Percentiles rank a stretch among this genome's conserved stretches.
Conservation (phyloP, 2,888 invertebrate genomes). For the Arctia plantaginis region DNA sequence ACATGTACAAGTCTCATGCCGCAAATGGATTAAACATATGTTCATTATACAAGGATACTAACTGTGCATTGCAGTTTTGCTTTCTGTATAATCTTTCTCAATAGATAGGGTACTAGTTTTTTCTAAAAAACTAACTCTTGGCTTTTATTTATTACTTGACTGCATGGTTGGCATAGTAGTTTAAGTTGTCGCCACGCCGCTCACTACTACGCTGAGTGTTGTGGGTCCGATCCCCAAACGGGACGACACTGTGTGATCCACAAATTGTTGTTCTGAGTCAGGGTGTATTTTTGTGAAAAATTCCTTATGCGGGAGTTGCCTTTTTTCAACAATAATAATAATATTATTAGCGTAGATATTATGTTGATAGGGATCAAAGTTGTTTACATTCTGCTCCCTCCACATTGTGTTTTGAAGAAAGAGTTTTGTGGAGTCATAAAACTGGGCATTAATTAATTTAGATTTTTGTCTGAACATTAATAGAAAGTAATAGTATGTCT, state of each 20-base stretch:
- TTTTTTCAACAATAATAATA: too few species aligned
- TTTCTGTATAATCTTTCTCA: neutral
- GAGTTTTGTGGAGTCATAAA: neutral
- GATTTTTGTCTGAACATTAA: neutral
- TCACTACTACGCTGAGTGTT: too few species aligned
- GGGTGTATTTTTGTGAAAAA: too few species aligned
- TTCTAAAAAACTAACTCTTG: neutral
- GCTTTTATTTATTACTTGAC: too few species aligned
- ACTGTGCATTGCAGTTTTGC: neutral
- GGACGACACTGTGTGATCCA: too few species aligned
- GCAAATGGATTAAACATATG: neutral
- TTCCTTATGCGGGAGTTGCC: too few species aligned
- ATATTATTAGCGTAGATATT: neutral
- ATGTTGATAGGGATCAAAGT: neutral
- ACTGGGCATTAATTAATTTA: neutral
- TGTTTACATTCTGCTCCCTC: neutral
- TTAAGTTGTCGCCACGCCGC: too few species aligned
- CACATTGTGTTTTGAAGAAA: neutral
- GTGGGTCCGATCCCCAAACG: too few species aligned
- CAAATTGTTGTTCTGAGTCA: too few species aligned
- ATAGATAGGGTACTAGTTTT: neutral
- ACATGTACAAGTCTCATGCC: neutral
- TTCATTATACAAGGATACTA: neutral
- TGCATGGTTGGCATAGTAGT: too few species aligned
- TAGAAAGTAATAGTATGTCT: constrained; percentile 14